Evolutionary conservation across 2,797 vertebrate genomes (phyloP).

Genomic region (Microctenopoma stevenorrisi): DNA sequence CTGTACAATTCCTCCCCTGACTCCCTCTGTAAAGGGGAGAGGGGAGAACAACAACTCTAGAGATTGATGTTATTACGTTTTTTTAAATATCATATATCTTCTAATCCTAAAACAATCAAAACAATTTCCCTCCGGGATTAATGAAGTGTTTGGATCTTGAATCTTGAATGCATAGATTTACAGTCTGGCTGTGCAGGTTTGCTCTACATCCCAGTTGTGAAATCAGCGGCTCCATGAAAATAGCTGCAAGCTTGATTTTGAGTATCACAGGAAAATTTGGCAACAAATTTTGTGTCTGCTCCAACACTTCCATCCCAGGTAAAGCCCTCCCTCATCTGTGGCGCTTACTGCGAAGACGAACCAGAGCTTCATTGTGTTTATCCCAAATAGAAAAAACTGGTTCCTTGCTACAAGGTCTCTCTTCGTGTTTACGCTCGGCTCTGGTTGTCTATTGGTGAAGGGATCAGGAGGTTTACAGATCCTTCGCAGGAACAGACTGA

Average conservation of each 20-base stretch:
- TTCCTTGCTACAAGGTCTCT: slow-evolving; percentile 18
- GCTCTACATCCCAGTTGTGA: slow-evolving; percentile 55
- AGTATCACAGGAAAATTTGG: slow-evolving; percentile 51
- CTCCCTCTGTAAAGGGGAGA: no score
- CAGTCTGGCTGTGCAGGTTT: slow-evolving; percentile 47
- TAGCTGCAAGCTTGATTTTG: slow-evolving; percentile 50
- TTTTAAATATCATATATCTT: no score
- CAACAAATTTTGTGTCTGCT: slow-evolving; percentile 37
- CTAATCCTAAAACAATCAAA: no score
- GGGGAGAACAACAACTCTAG: no score
- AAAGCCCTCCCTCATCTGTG: slow-evolving; percentile 30
- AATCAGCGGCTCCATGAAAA: slow-evolving; percentile 63
- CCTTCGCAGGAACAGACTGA: slow-evolving; percentile 21
- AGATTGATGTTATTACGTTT: no score
- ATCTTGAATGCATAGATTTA: slow-evolving; percentile 42
- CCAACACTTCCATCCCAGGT: slow-evolving; percentile 35
- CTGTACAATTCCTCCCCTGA: no score
- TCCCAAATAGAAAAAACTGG: slow-evolving; percentile 24
- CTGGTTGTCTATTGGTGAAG: slow-evolving; percentile 2
- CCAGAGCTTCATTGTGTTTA: slow-evolving; percentile 19
- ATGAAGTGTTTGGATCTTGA: no score
- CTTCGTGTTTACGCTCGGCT: background rate
- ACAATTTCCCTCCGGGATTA: no score
- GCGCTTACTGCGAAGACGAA: background rate
- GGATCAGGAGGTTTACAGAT: slow-evolving; percentile 33